Evolutionary conservation across 2,888 invertebrate species (phyloP).

Genomic region (Himalopsyche kuldschensis): DNA sequence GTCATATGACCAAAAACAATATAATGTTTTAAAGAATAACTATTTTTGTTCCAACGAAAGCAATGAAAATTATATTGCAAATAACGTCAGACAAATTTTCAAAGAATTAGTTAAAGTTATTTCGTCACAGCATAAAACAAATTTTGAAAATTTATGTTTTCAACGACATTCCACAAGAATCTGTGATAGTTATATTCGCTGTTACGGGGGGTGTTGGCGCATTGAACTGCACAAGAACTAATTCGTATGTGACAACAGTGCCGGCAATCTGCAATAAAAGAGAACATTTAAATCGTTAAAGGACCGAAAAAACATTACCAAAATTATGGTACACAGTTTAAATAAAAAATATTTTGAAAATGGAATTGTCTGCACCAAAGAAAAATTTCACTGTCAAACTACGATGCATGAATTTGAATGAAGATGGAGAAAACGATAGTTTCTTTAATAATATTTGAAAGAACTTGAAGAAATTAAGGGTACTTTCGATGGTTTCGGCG

Average conservation of each 20-base stretch:
- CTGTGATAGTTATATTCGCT: conserved; percentile 30
- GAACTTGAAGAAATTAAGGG: not conserved
- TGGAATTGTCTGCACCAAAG: too few species aligned
- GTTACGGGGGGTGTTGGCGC: conserved; percentile 16
- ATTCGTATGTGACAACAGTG: conserved; percentile 59
- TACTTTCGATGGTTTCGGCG: too few species aligned
- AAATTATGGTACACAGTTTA: not conserved
- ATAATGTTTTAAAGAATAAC: too few species aligned
- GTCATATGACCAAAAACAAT: too few species aligned
- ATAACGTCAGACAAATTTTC: too few species aligned
- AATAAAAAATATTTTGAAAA: not conserved
- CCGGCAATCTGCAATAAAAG: conserved; percentile 52
- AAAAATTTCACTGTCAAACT: too few species aligned
- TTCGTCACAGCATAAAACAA: too few species aligned
- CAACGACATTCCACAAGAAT: not conserved
- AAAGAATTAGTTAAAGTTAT: too few species aligned
- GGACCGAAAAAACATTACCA: not conserved
- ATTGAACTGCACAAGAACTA: conserved; percentile 50
- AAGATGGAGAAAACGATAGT: too few species aligned
- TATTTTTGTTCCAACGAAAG: too few species aligned
- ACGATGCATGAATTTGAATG: too few species aligned
- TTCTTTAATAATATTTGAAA: not conserved
- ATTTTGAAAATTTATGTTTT: not conserved
- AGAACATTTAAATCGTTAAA: not conserved
- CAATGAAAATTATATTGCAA: too few species aligned